Evolutionary conservation across 1,140 invertebrate species (phyloP), one percentile per base, ranked within the genome.

Genomic region (Paramacrobiotus metropolitanus): DNA sequence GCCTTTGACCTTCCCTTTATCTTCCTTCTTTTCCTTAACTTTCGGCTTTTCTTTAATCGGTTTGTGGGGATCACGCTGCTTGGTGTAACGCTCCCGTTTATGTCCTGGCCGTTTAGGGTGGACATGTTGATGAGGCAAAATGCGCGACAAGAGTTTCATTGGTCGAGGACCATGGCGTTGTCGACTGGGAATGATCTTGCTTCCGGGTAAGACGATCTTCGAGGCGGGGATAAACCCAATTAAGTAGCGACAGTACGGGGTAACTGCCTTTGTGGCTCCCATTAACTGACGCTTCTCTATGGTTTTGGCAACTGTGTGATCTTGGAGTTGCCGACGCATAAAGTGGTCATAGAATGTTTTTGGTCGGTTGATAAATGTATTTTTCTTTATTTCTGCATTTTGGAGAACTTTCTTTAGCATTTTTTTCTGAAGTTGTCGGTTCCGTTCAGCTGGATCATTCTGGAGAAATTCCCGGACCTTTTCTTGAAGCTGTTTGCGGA

Each of bases 331-430:
- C 15, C 24, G 48, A 9, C 48, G 48, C 15, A 55, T 4, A 24
- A 20, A 55, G 4, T 9, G 24, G 24, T 55, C 48, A 24, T 55
- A 55, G 15, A 9, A 9, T 28, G 48, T 55, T 28, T 55, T 55
- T 4, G 48, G 48, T 55, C 48, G 48, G 48, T 55, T 55, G 48
- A 55, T 55, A 24, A 20, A 55, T 9, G 48, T 55, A 24, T 55
- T 55, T 15, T 24, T 15, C 9, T 24, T 15, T 15, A 55, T n/a
- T n/a, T n/a, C 34, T 40, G n/a, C 9, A n/a, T 40, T 40, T 40
- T 40, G 34, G n/a, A n/a, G 34, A 9, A 40, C 34, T 40, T 40
- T n/a, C 34, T 40, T 40, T 40, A 15, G 34, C 34, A 40, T n/a
- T n/a, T n/a, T n/a, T n/a, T n/a, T n/a, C n/a, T n/a, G n/a, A n/a